Percentiles rank a stretch among this genome's conserved stretches.
Evolutionary conservation across 2,113 vertebrate species (phyloP).

Genomic region (Nibea coibor): DNA sequence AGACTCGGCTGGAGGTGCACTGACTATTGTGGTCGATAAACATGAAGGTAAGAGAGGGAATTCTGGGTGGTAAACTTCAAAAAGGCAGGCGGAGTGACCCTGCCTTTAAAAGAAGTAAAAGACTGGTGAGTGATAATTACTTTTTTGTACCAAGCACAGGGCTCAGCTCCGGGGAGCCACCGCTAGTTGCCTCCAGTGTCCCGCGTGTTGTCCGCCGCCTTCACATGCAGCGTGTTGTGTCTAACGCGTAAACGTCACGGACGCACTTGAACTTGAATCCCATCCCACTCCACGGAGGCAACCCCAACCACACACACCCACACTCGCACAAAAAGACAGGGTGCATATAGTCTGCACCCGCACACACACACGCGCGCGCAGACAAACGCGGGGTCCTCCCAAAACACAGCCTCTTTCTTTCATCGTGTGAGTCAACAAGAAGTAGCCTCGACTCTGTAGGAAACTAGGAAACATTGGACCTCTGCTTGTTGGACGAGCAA

Average conservation of each 20-base stretch:
- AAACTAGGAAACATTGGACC: slow-evolving; percentile 80
- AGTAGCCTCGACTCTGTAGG: slow-evolving; percentile 71
- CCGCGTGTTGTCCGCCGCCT: slow-evolving; percentile 84
- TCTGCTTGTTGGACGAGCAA: slow-evolving; percentile 78
- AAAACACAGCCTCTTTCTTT: slow-evolving; percentile 90
- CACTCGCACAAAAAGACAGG: slow-evolving; percentile 88
- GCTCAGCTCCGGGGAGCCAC: slow-evolving; percentile 84
- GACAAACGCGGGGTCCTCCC: slow-evolving; percentile 86
- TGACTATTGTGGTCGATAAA: not conserved
- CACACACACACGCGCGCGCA: slow-evolving; percentile 82
- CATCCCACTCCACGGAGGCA: slow-evolving; percentile 93
- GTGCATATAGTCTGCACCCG: slow-evolving; percentile 80
- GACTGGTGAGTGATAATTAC: slow-evolving; percentile 8
- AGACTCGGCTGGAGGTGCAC: not conserved
- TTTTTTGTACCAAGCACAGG: not conserved
- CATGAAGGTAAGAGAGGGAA: not conserved
- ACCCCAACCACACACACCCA: slow-evolving; percentile 90
- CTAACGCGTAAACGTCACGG: slow-evolving; percentile 92
- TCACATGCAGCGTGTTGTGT: slow-evolving; percentile 73
- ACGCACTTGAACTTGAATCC: slow-evolving; percentile 97
- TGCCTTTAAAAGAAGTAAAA: not conserved
- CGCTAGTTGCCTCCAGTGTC: slow-evolving; percentile 90
- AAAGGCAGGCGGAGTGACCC: not conserved
- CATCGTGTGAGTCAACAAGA: slow-evolving; percentile 85
- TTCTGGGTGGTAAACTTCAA: not conserved